A percentile compares a stretch with the other conserved stretches of the same genome.
These are phyloP conservation scores for Drosophila mauritiana DNA, from an alignment of 1,140 invertebrate species.

Conservation along the genomic window DNA sequence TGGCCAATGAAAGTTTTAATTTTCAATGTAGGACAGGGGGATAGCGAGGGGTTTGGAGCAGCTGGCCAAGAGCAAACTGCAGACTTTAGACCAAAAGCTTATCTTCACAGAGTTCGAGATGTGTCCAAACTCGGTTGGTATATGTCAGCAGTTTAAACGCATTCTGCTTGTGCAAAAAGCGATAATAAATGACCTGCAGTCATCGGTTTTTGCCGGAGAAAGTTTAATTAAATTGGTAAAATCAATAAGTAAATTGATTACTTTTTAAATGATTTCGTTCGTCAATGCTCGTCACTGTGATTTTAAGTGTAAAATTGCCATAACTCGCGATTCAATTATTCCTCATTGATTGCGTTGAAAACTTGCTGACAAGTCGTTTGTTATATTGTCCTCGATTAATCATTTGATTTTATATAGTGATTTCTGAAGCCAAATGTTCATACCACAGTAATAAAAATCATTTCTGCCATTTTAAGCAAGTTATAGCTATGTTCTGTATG, in stretches of 20 bases:
- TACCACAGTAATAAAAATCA: too few species aligned
- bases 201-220: conserved; percentile 19
- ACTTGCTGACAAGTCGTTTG: not conserved
- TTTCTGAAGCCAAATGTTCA: too few species aligned
- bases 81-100: conserved; percentile 24
- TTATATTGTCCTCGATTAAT: not conserved
- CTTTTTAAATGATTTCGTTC: conserved; percentile 21
- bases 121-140: conserved; percentile 17
- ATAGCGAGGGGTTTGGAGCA: not conserved
- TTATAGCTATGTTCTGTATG: too few species aligned
- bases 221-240: conserved; percentile 29
- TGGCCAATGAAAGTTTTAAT: conserved; percentile 56
- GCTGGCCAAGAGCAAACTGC: conserved; percentile 23
- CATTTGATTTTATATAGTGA: not conserved
- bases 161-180: conserved; percentile 15
- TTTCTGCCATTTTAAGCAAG: not conserved
- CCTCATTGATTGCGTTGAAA: not conserved
- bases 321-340: not conserved
- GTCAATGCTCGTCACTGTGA: not conserved
- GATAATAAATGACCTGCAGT: conserved; percentile 21
- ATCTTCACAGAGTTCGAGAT: conserved; percentile 25
- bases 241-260: conserved; percentile 24
- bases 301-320: conserved; percentile 10
- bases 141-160: conserved; percentile 17
- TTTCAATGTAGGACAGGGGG: conserved; percentile 1